Evolutionary conservation across 2,888 invertebrate species (phyloP).

Genomic region (Hipparchia sbordonii): DNA sequence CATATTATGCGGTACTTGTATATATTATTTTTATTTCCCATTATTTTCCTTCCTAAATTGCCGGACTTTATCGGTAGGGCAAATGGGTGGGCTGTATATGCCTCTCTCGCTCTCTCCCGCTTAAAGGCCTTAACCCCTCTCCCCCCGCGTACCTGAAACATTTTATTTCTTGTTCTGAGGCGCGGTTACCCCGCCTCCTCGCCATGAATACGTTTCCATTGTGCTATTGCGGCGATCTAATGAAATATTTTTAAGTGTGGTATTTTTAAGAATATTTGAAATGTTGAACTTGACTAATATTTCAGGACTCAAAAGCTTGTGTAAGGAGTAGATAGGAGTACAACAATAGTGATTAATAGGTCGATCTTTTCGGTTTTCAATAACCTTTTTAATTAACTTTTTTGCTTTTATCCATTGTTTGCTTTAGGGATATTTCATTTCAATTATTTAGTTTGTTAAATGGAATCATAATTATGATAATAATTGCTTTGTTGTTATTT

Average conservation of each 20-base stretch:
- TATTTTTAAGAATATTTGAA: neutral
- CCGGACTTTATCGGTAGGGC: constrained; percentile 59
- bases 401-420: neutral
- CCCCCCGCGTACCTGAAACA: constrained; percentile 53
- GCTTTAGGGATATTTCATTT: neutral
- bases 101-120: constrained; percentile 50
- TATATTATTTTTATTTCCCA: neutral
- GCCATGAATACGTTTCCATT: constrained; percentile 68
- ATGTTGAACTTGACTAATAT: too few species aligned
- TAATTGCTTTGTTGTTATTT: too few species aligned
- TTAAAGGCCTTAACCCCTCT: constrained; percentile 44
- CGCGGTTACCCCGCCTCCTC: constrained; percentile 75
- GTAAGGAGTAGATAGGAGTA: too few species aligned
- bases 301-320: too few species aligned
- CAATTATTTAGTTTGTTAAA: too few species aligned
- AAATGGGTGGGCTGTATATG: constrained; percentile 45
- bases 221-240: constrained; percentile 17
- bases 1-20: too few species aligned
- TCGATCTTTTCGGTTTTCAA: too few species aligned
- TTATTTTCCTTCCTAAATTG: constrained; percentile 67
- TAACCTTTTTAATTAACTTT: too few species aligned
- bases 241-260: neutral
- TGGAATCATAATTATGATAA: too few species aligned
- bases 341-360: too few species aligned
- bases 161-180: constrained; percentile 63